Evolutionary conservation across 2,888 invertebrate genomes (phyloP).

Genomic region (Ormyrus rosae): DNA sequence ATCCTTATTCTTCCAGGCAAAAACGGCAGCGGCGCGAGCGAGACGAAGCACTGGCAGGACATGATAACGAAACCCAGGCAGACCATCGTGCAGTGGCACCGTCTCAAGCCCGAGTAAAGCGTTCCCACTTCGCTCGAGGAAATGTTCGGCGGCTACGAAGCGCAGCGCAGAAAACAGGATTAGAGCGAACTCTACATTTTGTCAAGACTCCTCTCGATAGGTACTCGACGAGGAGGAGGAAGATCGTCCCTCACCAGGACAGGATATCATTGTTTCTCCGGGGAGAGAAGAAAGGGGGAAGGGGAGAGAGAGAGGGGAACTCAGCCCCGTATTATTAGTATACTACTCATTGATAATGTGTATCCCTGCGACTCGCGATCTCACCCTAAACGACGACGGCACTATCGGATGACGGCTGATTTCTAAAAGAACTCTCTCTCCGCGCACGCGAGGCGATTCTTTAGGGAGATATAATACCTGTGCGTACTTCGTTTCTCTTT

Average conservation of each 20-base stretch:
- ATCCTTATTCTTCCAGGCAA: constrained; percentile 81
- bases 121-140: too few relatives aligned
- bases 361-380: too few relatives aligned
- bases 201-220: too few relatives aligned
- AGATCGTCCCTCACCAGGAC: not conserved
- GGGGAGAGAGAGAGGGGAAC: constrained; percentile 9
- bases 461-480: not conserved
- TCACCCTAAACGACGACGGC: too few relatives aligned
- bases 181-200: not conserved
- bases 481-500: constrained; percentile 4
- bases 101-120: constrained; percentile 92
- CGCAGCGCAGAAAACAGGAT: constrained; percentile 26
- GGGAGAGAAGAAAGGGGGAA: not conserved
- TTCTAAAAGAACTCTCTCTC: not conserved
- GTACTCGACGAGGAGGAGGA: not conserved
- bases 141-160: constrained; percentile 9
- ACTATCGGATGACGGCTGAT: too few relatives aligned
- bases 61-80: constrained; percentile 98
- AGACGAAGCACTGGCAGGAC: constrained; percentile 98
- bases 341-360: not conserved
- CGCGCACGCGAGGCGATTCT: not conserved
- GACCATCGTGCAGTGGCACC: constrained; percentile 97
- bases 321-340: constrained; percentile 3
- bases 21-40: constrained; percentile 95
- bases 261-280: not conserved